Base-by-base conservation (phyloP, 1,140 invertebrate species). In the Macrostomum lignano region DNA sequence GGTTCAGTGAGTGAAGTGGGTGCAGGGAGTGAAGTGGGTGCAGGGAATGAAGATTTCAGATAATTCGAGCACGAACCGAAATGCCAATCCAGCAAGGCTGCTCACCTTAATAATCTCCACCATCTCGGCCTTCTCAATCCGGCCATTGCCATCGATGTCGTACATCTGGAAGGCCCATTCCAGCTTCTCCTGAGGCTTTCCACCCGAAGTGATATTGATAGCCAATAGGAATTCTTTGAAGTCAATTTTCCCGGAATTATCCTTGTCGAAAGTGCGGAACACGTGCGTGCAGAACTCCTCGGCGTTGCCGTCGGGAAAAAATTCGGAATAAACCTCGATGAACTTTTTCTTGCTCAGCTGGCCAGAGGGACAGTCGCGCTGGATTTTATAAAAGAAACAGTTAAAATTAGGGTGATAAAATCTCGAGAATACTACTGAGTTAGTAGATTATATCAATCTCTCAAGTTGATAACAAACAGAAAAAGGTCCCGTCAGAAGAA, bases 111-210 rank as follows among this genome's bases (percentile, higher is more conserved):
- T 66, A 35, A 68, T 68, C 47, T 67, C 63, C 28, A 58, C 60
- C 66, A 69, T 68, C 46, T 69, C 66, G 29, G 81, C 75, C 48
- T 86, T 77, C 55, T 94, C 84, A 52, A 96, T 96, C 38, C 84
- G 77, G 37, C 88, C 88, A 57, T 96, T 93, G 15, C 79, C 81
- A 58, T 96, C 84, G n/a, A 94, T 86, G 54, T 96, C 88, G 55
- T 94, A 94, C 60, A 66, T 63, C 35, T 75, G 70, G 65, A 96
- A 96, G 25, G 88, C 88, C 88, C 86, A 96, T 62, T 93, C 86
- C 25, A 96, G 66, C 61, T 94, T 94, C 55, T 96, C 82, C 55
- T 93, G 78, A 10, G 84, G 78, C 42, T 82, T 88, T 31, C 82
- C 84, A 41, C 79, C 79, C 39, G 78, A 84, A 36, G 84, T 94